Evolutionary conservation across 2,113 vertebrate species (phyloP).

Genomic region (Egretta garzetta): DNA sequence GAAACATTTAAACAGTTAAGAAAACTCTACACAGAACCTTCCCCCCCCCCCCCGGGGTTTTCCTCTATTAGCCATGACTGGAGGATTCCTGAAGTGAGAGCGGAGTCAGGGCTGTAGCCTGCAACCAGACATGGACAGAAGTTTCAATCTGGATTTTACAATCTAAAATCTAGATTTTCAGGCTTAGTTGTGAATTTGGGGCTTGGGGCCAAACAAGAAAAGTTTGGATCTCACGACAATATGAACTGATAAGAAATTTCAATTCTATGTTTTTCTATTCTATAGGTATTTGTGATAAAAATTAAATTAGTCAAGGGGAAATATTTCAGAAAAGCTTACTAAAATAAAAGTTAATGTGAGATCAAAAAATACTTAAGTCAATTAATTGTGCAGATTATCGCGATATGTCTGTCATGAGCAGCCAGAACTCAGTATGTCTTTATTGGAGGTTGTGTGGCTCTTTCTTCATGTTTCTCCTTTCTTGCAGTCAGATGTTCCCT

Average conservation of each 20-base stretch:
- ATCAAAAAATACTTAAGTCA: not conserved
- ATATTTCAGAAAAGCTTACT: not conserved
- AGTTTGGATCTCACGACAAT: not conserved
- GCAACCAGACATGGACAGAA: not conserved
- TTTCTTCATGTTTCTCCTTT: not conserved
- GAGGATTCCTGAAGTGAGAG: not conserved
- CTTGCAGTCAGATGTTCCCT: not conserved
- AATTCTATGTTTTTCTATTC: not conserved
- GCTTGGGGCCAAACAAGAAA: not conserved
- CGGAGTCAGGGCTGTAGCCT: not conserved
- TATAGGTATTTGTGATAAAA: not conserved
- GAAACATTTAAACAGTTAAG: not conserved
- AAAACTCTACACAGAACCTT: not conserved
- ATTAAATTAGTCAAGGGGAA: not conserved
- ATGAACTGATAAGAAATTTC: not conserved
- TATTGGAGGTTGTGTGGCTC: not conserved
- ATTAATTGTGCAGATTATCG: not conserved
- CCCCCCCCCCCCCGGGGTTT: not conserved
- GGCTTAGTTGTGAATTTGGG: not conserved
- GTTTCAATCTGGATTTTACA: not conserved
- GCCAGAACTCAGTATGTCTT: not conserved
- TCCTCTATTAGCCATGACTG: not conserved
- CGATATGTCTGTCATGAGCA: accelerated
- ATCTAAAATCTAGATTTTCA: not conserved
- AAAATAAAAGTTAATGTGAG: not conserved